Evolutionary conservation across 2,888 invertebrate species (phyloP).

Genomic region (Hyalella azteca): DNA sequence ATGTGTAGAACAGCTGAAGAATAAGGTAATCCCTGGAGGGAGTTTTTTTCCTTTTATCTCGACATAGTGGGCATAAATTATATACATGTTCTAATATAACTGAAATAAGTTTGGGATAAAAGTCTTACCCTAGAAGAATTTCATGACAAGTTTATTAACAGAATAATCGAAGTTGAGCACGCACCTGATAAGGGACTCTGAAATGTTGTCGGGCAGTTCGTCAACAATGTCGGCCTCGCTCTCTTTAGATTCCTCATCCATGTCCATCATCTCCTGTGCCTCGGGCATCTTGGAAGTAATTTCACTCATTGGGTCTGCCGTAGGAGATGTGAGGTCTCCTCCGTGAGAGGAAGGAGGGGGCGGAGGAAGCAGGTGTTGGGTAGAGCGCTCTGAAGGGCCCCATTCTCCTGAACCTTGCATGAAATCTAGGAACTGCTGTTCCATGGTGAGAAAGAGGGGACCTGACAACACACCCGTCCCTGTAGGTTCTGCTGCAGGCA

Average conservation of each 20-base stretch:
- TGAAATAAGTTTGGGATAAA: no score
- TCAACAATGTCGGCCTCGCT: neutral
- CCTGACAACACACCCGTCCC: neutral
- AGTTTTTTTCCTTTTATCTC: no score
- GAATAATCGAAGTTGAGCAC: neutral
- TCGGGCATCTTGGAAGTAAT: neutral
- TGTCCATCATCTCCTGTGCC: constrained; percentile 44
- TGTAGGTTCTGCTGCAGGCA: neutral
- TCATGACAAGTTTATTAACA: no score
- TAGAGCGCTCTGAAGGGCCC: constrained; percentile 61
- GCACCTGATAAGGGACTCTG: neutral
- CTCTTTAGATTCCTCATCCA: constrained; percentile 60
- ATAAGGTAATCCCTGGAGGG: no score
- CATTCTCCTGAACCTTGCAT: constrained; percentile 44
- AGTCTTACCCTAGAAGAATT: no score
- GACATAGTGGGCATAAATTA: no score
- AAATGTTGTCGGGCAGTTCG: neutral
- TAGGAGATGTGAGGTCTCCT: neutral
- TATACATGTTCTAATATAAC: no score
- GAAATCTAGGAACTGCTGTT: constrained; percentile 4
- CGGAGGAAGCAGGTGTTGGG: constrained; percentile 38
- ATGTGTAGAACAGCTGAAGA: no score
- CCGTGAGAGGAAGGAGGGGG: neutral
- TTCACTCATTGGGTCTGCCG: neutral
- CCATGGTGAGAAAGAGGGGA: constrained; percentile 21